These are phyloP conservation scores for Sicus ferrugineus DNA, from an alignment of 2,888 invertebrate genomes.

Conservation along the genomic window DNA sequence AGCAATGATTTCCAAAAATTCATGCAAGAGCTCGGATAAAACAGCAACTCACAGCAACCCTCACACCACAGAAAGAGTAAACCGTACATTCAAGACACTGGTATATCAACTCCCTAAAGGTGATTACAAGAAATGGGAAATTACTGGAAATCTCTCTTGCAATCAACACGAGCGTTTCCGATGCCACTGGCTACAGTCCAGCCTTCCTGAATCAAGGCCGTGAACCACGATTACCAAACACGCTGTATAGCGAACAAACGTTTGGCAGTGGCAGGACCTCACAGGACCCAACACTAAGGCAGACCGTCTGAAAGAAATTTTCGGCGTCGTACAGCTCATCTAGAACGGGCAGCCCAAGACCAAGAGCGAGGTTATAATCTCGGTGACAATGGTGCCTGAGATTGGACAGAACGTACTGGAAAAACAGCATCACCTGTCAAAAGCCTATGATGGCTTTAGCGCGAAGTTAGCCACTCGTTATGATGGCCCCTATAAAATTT, in stretches of 20 bases:
- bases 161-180: no score
- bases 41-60: conserved; percentile 18
- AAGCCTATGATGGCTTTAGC: neutral
- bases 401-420: neutral
- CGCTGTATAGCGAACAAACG: no score
- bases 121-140: neutral
- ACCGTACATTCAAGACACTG: neutral
- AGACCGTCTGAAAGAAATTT: no score
- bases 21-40: neutral
- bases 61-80: conserved; percentile 25
- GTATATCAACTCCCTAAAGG: conserved; percentile 1
- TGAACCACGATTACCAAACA: no score
- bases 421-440: neutral
- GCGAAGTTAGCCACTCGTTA: neutral
- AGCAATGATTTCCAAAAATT: conserved; percentile 17
- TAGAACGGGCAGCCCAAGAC: conserved; percentile 14
- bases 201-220: no score
- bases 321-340: no score
- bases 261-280: no score
- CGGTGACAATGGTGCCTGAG: neutral
- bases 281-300: no score
- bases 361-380: conserved; percentile 10
- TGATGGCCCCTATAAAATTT: neutral
- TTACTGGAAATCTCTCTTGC: no score
- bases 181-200: no score